Conservation (phyloP, 2,888 invertebrate genomes). For the Himalopsyche japonica region DNA sequence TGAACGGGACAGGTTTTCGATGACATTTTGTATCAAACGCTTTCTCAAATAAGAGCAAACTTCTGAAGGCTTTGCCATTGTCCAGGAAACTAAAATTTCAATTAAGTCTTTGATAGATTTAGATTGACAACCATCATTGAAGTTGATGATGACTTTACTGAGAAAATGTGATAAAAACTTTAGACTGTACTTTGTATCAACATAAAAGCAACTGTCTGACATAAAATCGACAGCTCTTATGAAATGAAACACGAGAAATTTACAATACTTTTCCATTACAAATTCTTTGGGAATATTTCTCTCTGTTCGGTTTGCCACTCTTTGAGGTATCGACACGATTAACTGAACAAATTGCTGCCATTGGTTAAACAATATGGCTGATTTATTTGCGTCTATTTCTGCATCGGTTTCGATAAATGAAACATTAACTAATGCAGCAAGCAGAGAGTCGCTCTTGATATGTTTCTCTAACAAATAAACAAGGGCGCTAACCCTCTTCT, state of each 20-base stretch:
- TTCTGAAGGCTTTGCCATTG: conserved; percentile 46
- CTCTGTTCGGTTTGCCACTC: conserved; percentile 70
- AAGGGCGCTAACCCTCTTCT: conserved; percentile 48
- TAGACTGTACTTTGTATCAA: conserved; percentile 49
- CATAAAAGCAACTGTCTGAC: conserved; percentile 49
- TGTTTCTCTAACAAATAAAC: conserved; percentile 54
- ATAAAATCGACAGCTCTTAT: conserved; percentile 66
- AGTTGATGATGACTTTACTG: conserved; percentile 64
- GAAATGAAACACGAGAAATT: conserved; percentile 63
- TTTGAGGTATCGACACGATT: conserved; percentile 68
- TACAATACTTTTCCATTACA: conserved; percentile 60
- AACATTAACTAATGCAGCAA: conserved; percentile 55
- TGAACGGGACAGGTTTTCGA: conserved; percentile 60
- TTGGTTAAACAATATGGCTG: conserved; percentile 44
- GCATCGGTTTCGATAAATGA: conserved; percentile 44
- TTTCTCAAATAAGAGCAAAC: conserved; percentile 50
- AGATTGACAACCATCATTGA: conserved; percentile 54
- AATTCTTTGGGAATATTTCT: conserved; percentile 62
- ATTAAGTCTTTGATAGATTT: conserved; percentile 58
- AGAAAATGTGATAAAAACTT: conserved; percentile 61
- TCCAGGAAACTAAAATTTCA: conserved; percentile 61
- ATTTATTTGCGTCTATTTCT: conserved; percentile 40
- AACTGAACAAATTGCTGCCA: conserved; percentile 65
- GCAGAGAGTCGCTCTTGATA: conserved; percentile 62
- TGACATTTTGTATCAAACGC: conserved; percentile 56